Percentiles rank a stretch among this genome's conserved stretches.
Evolutionary conservation across 2,797 vertebrate species (phyloP).

Genomic region (Cuculus canorus): DNA sequence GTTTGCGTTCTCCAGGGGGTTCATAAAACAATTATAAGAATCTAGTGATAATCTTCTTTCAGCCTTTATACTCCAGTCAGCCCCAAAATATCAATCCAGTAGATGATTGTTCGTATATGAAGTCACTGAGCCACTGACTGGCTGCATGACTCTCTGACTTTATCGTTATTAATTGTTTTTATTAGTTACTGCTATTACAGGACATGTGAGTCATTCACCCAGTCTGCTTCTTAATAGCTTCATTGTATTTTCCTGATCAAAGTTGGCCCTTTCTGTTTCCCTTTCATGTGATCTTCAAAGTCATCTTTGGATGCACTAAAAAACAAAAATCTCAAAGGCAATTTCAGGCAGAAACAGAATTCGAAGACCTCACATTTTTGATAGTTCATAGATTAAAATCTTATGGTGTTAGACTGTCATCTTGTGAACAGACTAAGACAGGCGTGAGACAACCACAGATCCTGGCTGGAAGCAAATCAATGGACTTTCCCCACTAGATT

Average conservation of each 20-base stretch:
- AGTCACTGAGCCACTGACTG: neutral
- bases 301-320: constrained; percentile 25
- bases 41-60: constrained; percentile 73
- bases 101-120: neutral
- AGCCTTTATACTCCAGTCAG: constrained; percentile 60
- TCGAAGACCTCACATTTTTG: neutral
- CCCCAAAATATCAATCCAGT: constrained; percentile 56
- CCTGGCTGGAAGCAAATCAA: neutral
- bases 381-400: constrained; percentile 9
- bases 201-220: constrained; percentile 15
- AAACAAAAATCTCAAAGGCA: neutral
- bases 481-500: neutral
- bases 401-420: constrained; percentile 39
- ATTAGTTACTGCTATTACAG: constrained; percentile 40
- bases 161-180: constrained; percentile 56
- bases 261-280: constrained; percentile 20
- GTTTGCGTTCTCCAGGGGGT: constrained; percentile 71
- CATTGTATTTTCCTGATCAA: constrained; percentile 56
- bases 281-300: constrained; percentile 50
- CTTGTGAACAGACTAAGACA: constrained; percentile 33
- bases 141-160: neutral
- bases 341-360: constrained; percentile 27
- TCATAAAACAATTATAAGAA: constrained; percentile 73
- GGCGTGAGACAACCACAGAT: neutral
- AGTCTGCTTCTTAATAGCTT: constrained; percentile 25